phyloP scores from a whole-genome alignment of 2,797 vertebrate genomes.

The Pseudotriccus pelzelni region DNA sequence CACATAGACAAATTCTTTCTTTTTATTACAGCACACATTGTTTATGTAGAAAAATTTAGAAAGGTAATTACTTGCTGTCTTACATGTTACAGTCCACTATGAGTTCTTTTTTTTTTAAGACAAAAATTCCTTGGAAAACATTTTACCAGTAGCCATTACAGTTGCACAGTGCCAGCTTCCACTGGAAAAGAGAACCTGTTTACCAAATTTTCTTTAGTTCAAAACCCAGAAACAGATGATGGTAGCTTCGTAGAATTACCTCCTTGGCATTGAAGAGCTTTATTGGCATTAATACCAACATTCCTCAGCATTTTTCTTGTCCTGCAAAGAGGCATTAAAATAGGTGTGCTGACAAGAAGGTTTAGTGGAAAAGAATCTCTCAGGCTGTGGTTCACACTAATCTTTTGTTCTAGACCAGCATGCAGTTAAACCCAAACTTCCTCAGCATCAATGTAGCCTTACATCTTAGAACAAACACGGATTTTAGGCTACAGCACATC shows the following conservation, averaged over 20 bases:
- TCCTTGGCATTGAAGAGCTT: background rate
- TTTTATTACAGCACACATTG: background rate
- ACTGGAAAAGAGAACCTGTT: background rate
- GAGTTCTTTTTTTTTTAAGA: background rate
- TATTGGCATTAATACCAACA: background rate
- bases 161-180: background rate
- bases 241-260: background rate
- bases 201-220: background rate
- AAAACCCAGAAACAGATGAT: background rate
- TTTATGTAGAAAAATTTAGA: slow-evolving; percentile 38
- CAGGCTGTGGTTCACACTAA: background rate
- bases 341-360: background rate
- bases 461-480: background rate
- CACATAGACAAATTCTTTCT: background rate
- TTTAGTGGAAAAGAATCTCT: background rate
- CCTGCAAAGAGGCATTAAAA: background rate
- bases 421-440: background rate
- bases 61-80: background rate
- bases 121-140: background rate
- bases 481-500: background rate
- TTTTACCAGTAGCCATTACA: background rate
- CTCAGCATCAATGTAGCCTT: background rate
- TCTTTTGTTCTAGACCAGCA: background rate
- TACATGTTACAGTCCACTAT: background rate
- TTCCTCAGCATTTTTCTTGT: background rate